These are phyloP conservation scores for Tetheella fluctuosa DNA, from an alignment of 2,888 invertebrate species.

Conservation along the genomic window DNA sequence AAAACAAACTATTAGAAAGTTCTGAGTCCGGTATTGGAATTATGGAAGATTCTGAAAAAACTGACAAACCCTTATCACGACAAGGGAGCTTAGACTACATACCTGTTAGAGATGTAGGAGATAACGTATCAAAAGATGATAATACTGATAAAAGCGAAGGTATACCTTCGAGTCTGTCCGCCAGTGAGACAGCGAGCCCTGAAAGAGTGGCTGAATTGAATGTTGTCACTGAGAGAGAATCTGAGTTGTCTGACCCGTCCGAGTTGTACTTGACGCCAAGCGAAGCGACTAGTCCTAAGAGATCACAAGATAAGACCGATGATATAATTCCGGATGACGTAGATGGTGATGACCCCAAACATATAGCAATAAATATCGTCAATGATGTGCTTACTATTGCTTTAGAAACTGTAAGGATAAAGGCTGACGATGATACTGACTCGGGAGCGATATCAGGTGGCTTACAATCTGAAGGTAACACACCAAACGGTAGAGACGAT, in stretches of 20 bases:
- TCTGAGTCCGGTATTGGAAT: constrained; percentile 74
- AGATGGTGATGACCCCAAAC: constrained; percentile 67
- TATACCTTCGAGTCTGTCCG: constrained; percentile 76
- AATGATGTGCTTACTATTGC: constrained; percentile 79
- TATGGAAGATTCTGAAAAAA: constrained; percentile 58
- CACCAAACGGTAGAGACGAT: constrained; percentile 76
- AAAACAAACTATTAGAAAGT: constrained; percentile 65
- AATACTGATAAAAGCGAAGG: constrained; percentile 80
- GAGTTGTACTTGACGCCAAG: constrained; percentile 88
- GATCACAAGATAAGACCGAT: constrained; percentile 74
- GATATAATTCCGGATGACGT: constrained; percentile 52
- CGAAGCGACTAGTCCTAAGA: constrained; percentile 83
- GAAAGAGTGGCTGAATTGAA: constrained; percentile 72
- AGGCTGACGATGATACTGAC: constrained; percentile 76
- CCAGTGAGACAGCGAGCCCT: constrained; percentile 78
- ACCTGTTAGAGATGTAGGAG: constrained; percentile 79
- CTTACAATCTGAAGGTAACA: constrained; percentile 74
- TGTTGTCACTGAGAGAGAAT: constrained; percentile 80
- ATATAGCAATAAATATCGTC: constrained; percentile 75
- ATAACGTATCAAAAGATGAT: constrained; percentile 68
- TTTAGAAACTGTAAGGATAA: constrained; percentile 71
- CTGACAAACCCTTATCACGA: constrained; percentile 66
- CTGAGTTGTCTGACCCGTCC: constrained; percentile 87
- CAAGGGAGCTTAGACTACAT: constrained; percentile 79
- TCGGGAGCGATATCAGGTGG: constrained; percentile 79